These are phyloP conservation scores for Ephestia elutella DNA, from an alignment of 1,140 invertebrate genomes.

Conservation along the genomic window DNA sequence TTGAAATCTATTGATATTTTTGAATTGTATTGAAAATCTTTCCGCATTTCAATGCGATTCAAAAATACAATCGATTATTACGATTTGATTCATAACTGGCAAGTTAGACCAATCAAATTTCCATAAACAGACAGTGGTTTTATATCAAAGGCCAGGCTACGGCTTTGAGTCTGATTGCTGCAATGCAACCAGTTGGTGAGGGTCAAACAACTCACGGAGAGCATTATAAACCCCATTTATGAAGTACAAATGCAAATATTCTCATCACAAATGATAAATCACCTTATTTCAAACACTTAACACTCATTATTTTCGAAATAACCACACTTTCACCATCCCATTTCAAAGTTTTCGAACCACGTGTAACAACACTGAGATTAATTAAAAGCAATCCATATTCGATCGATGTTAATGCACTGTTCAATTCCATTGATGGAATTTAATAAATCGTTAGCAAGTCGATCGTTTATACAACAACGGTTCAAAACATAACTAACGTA, in stretches of 20 bases:
- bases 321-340: constrained; percentile 48
- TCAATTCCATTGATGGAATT: constrained; percentile 42
- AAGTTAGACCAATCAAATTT: constrained; percentile 9
- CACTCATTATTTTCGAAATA: constrained; percentile 39
- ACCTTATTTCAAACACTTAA: constrained; percentile 10
- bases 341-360: not conserved
- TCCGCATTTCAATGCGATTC: too few species aligned
- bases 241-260: not conserved
- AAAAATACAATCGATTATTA: too few species aligned
- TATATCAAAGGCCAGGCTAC: constrained; percentile 22
- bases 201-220: constrained; percentile 6
- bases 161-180: constrained; percentile 10
- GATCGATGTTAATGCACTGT: constrained; percentile 7
- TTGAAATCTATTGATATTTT: too few species aligned
- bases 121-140: constrained; percentile 29
- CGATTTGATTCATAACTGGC: not conserved
- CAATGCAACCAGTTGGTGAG: not conserved
- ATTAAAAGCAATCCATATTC: not conserved
- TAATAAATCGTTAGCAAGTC: constrained; percentile 24
- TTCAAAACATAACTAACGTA: constrained; percentile 56
- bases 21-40: too few species aligned
- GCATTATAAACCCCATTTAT: constrained; percentile 8
- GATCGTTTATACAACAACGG: constrained; percentile 29
- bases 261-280: constrained; percentile 6
- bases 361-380: constrained; percentile 2